Base-by-base conservation (phyloP, 2,888 invertebrate species). In the Synanthedon formicaeformis region DNA sequence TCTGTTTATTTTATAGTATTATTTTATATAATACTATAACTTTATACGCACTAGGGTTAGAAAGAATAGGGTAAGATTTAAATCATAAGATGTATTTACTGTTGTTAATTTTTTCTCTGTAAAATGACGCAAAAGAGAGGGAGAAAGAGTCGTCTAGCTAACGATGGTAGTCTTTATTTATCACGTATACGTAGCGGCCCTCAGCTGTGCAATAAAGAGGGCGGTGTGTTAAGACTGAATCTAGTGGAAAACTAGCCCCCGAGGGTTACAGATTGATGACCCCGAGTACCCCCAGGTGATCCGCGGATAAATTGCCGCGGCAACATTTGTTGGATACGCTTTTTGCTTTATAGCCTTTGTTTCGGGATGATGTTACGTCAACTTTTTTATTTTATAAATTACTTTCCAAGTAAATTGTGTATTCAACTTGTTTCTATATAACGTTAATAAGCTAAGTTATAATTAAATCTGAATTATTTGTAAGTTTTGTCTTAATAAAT, bases 261-360 rank as follows among this genome's bases (percentile, higher is more conserved):
- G 49, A 52, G 78, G 75, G 76, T 61, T 58, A 68, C 65, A 72
- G 75, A 81, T 81, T 82, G 82, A 82, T 83, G 80, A 74, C 76
- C 75, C 63, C 58, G 54, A 64, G 71, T 70, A 71, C 68, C 66
- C 76, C 70, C 77, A 80, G 79, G 81, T 79, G 81, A 78, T 73
- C 58, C 52, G 51, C 53, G 55, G 58, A 62, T 64, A 61, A 57
- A 64, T 65, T 65, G 62, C 61, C 60, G 58, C 57, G 54, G 57
- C 57, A 63, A 61, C 58, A 59, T 58, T 62, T 59, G 56, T 54
- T 23, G 50, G 53, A 54, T 51, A 64, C 57, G 62, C 65, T 63
- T 68, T 70, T 70, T 69, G 67, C 67, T 69, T 69, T 71, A 71
- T 66, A 67, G 63, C 63, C 64, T 60, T 60, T 62, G 59, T 63